phyloP scores from a whole-genome alignment of 2,113 vertebrate genomes.

The Lagopus muta region DNA sequence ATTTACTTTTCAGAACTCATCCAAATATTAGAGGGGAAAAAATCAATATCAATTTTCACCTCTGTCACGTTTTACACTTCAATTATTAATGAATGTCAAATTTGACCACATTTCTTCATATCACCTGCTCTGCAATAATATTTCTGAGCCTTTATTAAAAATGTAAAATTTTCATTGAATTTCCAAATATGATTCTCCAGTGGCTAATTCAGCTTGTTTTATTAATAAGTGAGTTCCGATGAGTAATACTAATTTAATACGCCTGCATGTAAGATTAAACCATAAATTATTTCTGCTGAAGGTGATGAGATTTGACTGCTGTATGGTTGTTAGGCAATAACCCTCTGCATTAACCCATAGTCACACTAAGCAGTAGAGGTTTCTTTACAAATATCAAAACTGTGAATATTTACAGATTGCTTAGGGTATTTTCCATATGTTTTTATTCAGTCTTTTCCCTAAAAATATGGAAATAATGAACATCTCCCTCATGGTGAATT shows the following conservation, averaged over 20 bases:
- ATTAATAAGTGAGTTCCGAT: conserved; percentile 85
- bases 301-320: conserved; percentile 76
- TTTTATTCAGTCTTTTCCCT: not conserved
- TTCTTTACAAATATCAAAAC: not conserved
- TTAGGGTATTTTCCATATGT: not conserved
- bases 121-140: conserved; percentile 81
- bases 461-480: not conserved
- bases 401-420: not conserved
- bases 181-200: conserved; percentile 83
- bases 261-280: conserved; percentile 84
- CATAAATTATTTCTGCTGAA: conserved; percentile 86
- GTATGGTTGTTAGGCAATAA: conserved; percentile 60
- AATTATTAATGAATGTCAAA: conserved; percentile 89
- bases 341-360: conserved; percentile 69
- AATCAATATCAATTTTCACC: conserved; percentile 86
- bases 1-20: conserved; percentile 85
- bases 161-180: conserved; percentile 88
- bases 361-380: not conserved
- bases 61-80: conserved; percentile 80
- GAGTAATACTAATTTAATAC: conserved; percentile 86
- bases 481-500: not conserved
- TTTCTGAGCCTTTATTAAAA: conserved; percentile 86
- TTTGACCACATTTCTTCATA: conserved; percentile 82
- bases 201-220: conserved; percentile 87
- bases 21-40: conserved; percentile 84